phyloP scores from a whole-genome alignment of 2,888 invertebrate species.

The Oscheius myriophilus region DNA sequence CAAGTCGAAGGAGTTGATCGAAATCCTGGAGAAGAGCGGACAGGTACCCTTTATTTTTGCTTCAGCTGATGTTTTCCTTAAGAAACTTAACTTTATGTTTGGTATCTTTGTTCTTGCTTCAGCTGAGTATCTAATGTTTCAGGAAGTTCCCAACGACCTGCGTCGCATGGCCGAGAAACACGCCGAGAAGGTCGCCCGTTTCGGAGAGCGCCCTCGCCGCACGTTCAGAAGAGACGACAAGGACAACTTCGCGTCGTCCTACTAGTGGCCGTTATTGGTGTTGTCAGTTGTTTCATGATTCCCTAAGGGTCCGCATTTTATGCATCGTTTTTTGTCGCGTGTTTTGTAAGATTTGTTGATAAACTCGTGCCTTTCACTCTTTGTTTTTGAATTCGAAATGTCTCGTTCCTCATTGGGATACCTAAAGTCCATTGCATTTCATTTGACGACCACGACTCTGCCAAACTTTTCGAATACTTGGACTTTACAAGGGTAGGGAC shows the following conservation, averaged over 20 bases:
- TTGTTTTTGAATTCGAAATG: too few species aligned
- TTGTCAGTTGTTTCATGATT: too few species aligned
- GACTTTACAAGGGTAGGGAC: too few species aligned
- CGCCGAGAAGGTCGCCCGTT: constrained; percentile 3
- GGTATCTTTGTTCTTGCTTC: neutral
- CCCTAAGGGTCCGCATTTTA: too few species aligned
- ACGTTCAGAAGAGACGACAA: constrained; percentile 12
- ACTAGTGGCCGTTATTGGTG: neutral
- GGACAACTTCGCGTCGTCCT: constrained; percentile 10
- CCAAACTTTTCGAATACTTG: too few species aligned
- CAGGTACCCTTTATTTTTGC: constrained; percentile 73
- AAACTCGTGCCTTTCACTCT: too few species aligned
- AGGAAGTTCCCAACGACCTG: constrained; percentile 9
- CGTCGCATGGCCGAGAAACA: constrained; percentile 12
- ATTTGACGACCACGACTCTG: too few species aligned
- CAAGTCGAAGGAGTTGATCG: constrained; percentile 83
- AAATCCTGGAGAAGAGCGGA: constrained; percentile 85
- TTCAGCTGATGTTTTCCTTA: neutral
- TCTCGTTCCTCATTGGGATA: too few species aligned
- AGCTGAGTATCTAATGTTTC: neutral
- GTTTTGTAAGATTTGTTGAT: too few species aligned
- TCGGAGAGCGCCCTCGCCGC: constrained; percentile 12
- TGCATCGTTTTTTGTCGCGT: too few species aligned
- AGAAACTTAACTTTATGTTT: neutral
- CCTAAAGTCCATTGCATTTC: too few species aligned